Base-by-base conservation (phyloP, 2,888 invertebrate genomes). In the Eristalis intricaria region DNA sequence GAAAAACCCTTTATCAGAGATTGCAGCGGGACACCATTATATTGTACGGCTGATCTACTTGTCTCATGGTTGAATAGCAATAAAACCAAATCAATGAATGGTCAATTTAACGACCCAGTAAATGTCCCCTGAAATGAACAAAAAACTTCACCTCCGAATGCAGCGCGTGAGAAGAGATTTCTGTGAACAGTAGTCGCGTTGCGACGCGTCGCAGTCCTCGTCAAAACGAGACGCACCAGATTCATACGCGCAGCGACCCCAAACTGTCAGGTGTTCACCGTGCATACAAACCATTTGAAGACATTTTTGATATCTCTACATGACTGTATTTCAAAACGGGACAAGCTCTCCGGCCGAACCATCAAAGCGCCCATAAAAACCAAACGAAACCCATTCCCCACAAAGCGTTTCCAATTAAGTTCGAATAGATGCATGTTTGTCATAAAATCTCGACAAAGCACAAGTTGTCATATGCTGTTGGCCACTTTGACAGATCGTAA, bases 401-500 rank as follows among this genome's bases (percentile, higher is more conserved):
- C 22, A n/a, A 60, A 61, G 32, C 26, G 26, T 8, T 23, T 61
- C 60, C 70, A 71, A 71, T 71, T 71, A 71, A 71, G 60, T 60
- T 40, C 38, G 74, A 78, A 83, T 86, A 83, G 86, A 78, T 50
- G n/a, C 73, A 65, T 85, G 77, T 82, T 77, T 35, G 40, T 69
- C 68, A 70, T 79, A 75, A 83, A 76, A 75, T 32, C 19, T 65
- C 68, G 26, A 65, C 63, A 71, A 82, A 66, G 74, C 80, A 76
- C 60, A 32, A 63, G 43, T 58, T 71, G 61, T 63, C 77, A 69
- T 73, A 68, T 77, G 73, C 71, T 76, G 84, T 65, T 70, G 32
- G 60, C 56, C 73, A 73, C 23, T 77, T 78, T 87, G 87, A 87
- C 87, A 84, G 84, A 68, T 84, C 87, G 76, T 87, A 87, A 87